Evolutionary conservation across 2,888 invertebrate genomes (phyloP).

Genomic region (Euplexia lucipara): DNA sequence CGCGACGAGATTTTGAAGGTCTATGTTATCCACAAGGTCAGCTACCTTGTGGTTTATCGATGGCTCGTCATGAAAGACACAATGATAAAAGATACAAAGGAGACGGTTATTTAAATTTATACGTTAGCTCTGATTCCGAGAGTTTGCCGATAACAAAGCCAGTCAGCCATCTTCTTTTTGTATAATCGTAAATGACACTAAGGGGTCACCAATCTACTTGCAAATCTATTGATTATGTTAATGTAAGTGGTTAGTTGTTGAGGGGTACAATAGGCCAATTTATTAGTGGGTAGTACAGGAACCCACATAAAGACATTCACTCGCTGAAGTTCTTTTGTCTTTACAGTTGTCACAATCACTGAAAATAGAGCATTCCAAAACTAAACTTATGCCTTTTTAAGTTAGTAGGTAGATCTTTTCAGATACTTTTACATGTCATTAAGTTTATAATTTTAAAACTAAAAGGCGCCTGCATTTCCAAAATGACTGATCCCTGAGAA

Average conservation of each 20-base stretch:
- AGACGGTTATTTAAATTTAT: neutral
- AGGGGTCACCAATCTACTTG: neutral
- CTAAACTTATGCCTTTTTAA: too few species aligned
- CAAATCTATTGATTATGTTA: constrained; percentile 31
- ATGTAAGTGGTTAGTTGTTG: constrained; percentile 9
- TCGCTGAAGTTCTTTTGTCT: neutral
- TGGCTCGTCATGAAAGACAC: neutral
- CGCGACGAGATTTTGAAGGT: neutral
- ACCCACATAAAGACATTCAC: too few species aligned
- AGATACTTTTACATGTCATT: too few species aligned
- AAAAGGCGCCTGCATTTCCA: too few species aligned
- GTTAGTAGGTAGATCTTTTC: too few species aligned
- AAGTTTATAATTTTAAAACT: too few species aligned
- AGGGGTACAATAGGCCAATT: neutral
- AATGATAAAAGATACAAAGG: neutral
- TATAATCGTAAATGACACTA: constrained; percentile 12
- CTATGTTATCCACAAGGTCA: neutral
- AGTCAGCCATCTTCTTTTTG: constrained; percentile 7
- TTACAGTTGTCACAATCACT: neutral
- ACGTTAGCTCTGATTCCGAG: constrained; percentile 11
- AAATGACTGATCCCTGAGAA: too few species aligned
- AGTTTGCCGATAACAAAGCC: neutral
- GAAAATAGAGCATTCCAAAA: too few species aligned
- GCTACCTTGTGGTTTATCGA: neutral
- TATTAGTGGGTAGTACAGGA: neutral